Percentiles rank a stretch among this genome's conserved stretches.
These are phyloP conservation scores for Galeruca laticollis DNA, from an alignment of 2,888 invertebrate species.

Conservation along the genomic window DNA sequence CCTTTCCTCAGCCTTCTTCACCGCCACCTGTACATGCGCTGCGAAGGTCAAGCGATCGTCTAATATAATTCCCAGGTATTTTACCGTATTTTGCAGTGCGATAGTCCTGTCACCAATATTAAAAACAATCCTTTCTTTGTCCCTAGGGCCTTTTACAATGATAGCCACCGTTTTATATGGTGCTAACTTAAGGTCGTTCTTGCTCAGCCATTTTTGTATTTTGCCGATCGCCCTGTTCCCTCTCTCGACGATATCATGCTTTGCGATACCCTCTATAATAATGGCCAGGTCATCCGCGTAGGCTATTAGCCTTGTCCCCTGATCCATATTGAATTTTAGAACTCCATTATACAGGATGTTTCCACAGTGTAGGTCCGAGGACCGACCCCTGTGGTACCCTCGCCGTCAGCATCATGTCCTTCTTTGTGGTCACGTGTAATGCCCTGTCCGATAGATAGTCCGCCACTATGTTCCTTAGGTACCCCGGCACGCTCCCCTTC, in stretches of 20 bases:
- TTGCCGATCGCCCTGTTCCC: not conserved
- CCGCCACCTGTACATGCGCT: no score
- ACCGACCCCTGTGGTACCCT: constrained; percentile 40
- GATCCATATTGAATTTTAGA: constrained; percentile 17
- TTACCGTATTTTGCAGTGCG: constrained; percentile 1
- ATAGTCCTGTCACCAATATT: constrained; percentile 31
- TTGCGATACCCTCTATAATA: constrained; percentile 16
- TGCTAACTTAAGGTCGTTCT: constrained; percentile 11
- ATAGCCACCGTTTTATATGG: constrained; percentile 28
- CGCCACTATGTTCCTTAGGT: constrained; percentile 16
- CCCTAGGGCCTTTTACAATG: not conserved
- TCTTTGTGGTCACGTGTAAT: not conserved
- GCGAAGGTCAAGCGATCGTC: not conserved
- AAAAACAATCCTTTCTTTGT: not conserved
- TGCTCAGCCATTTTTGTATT: constrained; percentile 24
- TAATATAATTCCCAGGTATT: constrained; percentile 18
- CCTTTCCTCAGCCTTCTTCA: no score
- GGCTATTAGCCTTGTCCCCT: constrained; percentile 14
- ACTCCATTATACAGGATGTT: constrained; percentile 36
- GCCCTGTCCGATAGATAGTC: constrained; percentile 30
- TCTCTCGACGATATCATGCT: not conserved
- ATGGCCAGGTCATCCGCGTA: constrained; percentile 42
- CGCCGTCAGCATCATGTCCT: not conserved
- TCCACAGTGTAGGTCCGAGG: constrained; percentile 43
- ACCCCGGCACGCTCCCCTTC: constrained; percentile 6